Evolutionary conservation across 2,888 invertebrate species (phyloP).

Genomic region (Spicauda simplicius): DNA sequence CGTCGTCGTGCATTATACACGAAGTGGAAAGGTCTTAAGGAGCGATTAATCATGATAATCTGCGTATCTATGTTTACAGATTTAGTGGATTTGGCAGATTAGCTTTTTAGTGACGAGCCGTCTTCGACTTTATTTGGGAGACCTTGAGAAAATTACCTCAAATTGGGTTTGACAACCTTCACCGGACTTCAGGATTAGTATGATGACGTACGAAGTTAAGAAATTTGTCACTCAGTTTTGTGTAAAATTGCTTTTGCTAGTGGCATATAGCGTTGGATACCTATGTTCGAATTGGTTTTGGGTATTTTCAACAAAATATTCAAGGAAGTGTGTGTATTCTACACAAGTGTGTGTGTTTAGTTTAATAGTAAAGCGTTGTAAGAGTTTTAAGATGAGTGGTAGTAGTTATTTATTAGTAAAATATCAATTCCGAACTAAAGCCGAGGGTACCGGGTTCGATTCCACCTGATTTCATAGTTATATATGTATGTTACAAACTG

Average conservation of each 20-base stretch:
- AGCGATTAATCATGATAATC: conserved; percentile 77
- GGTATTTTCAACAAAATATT: no score
- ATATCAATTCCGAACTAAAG: no score
- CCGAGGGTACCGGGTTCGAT: no score
- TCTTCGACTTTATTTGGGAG: conserved; percentile 51
- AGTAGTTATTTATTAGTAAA: no score
- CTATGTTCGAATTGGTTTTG: no score
- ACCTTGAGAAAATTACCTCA: conserved; percentile 53
- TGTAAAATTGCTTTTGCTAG: not conserved
- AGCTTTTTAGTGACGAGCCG: conserved; percentile 51
- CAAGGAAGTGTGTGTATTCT: no score
- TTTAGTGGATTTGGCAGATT: conserved; percentile 72
- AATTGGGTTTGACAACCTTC: conserved; percentile 39
- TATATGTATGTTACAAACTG: no score
- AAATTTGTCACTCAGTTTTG: not conserved
- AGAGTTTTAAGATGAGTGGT: no score
- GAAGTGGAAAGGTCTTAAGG: conserved; percentile 55
- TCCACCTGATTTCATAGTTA: no score
- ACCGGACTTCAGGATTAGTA: conserved; percentile 12
- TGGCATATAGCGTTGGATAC: no score
- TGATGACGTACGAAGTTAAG: not conserved
- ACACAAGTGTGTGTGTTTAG: no score
- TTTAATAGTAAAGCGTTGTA: no score
- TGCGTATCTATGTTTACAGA: conserved; percentile 70
- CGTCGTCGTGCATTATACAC: not conserved